A percentile compares a stretch with the other conserved stretches of the same genome.
phyloP scores from a whole-genome alignment of 2,888 invertebrate species.

The Rhodophaea formosa region DNA sequence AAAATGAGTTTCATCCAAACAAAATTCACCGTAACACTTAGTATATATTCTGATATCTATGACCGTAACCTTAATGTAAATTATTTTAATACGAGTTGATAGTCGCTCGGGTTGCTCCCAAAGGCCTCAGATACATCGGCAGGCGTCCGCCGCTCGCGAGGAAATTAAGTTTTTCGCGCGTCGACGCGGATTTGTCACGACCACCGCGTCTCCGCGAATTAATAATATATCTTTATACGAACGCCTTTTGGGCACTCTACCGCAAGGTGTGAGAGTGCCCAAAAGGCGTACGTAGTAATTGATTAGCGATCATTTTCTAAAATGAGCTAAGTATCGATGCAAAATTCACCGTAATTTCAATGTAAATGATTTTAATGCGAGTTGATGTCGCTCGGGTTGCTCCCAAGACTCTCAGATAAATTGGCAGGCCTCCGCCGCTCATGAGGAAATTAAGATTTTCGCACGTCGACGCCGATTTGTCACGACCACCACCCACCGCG shows the following conservation, averaged over 20 bases:
- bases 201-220: constrained; percentile 1
- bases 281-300: too few species aligned
- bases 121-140: constrained; percentile 8
- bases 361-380: constrained; percentile 15
- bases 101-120: constrained; percentile 3
- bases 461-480: constrained; percentile 13
- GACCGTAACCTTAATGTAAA: constrained; percentile 13
- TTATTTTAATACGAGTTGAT: constrained; percentile 14
- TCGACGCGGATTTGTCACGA: constrained; percentile 13
- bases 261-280: too few species aligned
- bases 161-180: constrained; percentile 19
- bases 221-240: too few species aligned
- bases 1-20: neutral
- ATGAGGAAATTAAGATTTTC: constrained; percentile 18
- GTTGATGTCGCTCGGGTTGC: constrained; percentile 7
- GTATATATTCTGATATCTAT: too few species aligned
- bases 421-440: neutral
- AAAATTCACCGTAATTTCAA: constrained; percentile 6
- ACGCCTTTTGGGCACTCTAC: too few species aligned
- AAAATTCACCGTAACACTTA: constrained; percentile 1
- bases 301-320: too few species aligned
- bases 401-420: constrained; percentile 2
- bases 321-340: neutral
- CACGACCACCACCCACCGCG: constrained; percentile 9
- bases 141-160: constrained; percentile 5